These are phyloP conservation scores for Apodemia hepburni DNA, from an alignment of 2,888 invertebrate genomes.

Conservation along the genomic window DNA sequence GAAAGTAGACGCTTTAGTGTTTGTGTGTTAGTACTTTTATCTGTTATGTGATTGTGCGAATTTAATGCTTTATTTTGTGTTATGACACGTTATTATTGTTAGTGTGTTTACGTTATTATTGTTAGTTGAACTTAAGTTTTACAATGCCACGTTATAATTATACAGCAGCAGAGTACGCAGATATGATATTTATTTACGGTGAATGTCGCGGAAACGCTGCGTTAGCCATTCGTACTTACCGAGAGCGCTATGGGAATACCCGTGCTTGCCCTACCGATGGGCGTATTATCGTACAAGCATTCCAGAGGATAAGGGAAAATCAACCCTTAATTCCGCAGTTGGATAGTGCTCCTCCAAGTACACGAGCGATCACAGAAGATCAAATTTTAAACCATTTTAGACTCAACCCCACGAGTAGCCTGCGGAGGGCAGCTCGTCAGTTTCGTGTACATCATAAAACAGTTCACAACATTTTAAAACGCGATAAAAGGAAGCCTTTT, in stretches of 20 bases:
- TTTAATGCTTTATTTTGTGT: too few species aligned
- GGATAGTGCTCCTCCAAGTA: neutral
- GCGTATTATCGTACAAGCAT: neutral
- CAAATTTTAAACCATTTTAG: neutral
- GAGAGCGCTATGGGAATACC: neutral
- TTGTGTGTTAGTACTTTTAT: too few species aligned
- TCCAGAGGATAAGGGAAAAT: neutral
- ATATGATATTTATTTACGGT: too few species aligned
- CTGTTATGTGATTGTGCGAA: too few species aligned
- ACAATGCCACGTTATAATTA: too few species aligned
- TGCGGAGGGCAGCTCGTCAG: neutral
- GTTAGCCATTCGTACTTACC: too few species aligned
- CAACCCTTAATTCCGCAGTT: neutral
- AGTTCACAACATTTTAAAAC: slow-evolving; percentile 19
- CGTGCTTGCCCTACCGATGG: neutral
- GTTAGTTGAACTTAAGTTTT: too few species aligned
- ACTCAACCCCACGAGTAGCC: neutral
- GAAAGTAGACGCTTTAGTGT: too few species aligned
- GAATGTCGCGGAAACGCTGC: too few species aligned
- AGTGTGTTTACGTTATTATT: too few species aligned
- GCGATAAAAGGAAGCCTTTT: slow-evolving; percentile 16
- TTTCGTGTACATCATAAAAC: neutral
- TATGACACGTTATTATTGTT: too few species aligned
- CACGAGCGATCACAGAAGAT: neutral
- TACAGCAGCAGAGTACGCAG: too few species aligned